Percentiles rank a stretch among this genome's conserved stretches.
These are phyloP conservation scores for Natrix natrix DNA, from an alignment of 2,797 vertebrate genomes.

Conservation along the genomic window DNA sequence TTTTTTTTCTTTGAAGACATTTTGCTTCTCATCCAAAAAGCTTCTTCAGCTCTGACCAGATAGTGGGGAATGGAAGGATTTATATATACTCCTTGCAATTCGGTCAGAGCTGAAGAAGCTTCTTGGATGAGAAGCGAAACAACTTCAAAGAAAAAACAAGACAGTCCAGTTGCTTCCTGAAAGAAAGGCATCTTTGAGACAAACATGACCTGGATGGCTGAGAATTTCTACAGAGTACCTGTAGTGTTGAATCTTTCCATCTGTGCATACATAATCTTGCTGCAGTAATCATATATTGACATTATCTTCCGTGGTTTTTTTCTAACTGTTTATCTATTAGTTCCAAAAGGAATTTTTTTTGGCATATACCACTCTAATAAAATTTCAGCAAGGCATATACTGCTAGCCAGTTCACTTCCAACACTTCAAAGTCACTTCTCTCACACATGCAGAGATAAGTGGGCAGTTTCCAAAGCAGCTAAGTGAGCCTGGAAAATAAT, in stretches of 20 bases:
- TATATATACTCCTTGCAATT: too few species aligned
- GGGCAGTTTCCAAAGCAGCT: neutral
- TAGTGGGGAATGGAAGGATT: too few species aligned
- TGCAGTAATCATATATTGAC: neutral
- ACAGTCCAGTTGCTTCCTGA: too few species aligned
- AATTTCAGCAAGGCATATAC: neutral
- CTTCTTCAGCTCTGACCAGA: too few species aligned
- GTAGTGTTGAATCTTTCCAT: neutral
- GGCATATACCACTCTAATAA: neutral
- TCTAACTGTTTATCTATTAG: neutral
- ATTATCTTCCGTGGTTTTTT: neutral
- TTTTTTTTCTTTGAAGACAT: too few species aligned
- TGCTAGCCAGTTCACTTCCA: neutral
- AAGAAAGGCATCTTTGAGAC: too few species aligned
- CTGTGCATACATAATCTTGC: neutral
- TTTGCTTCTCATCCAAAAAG: too few species aligned
- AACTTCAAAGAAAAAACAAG: too few species aligned
- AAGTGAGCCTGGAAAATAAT: neutral
- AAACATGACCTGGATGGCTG: too few species aligned
- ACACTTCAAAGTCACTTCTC: neutral
- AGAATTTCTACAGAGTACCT: neutral
- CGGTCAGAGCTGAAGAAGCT: too few species aligned
- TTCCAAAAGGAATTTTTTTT: neutral
- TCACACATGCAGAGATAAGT: neutral
- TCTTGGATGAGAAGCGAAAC: too few species aligned